Evolutionary conservation across 1,140 invertebrate species (phyloP).

Genomic region (Zaprionus lachaisei): DNA sequence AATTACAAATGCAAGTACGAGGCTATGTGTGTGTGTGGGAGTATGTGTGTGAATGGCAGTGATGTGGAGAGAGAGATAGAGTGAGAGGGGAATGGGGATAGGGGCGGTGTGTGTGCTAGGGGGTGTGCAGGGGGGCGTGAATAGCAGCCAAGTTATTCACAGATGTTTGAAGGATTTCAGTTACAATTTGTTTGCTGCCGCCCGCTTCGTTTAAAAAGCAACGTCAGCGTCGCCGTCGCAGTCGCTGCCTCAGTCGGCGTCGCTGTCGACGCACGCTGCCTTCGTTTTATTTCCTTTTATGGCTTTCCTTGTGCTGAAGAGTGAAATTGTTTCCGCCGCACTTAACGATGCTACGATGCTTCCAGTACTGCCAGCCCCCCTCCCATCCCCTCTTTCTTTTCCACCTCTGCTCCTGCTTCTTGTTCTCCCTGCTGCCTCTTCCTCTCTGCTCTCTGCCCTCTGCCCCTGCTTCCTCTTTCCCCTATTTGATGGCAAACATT

Average conservation of each 20-base stretch:
- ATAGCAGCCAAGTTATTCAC: constrained; percentile 40
- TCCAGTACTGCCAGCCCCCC: constrained; percentile 8
- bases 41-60: constrained; percentile 25
- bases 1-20: constrained; percentile 64
- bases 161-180: constrained; percentile 82
- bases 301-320: constrained; percentile 72
- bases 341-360: constrained; percentile 63
- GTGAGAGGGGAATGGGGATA: background rate
- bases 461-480: constrained; percentile 12
- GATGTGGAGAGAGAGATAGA: background rate
- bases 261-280: constrained; percentile 23
- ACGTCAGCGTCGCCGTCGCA: constrained; percentile 7
- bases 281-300: constrained; percentile 77
- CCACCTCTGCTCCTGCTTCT: background rate
- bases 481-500: constrained; percentile 76
- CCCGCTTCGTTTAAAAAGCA: constrained; percentile 56
- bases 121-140: background rate
- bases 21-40: background rate
- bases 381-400: no score
- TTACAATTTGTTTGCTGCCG: constrained; percentile 64
- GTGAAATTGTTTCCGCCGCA: constrained; percentile 80
- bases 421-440: no score
- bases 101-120: constrained; percentile 11
- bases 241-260: constrained; percentile 14
- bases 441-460: background rate